A percentile compares a stretch with the other conserved stretches of the same genome.
phyloP scores from a whole-genome alignment of 2,888 invertebrate species.

The Drosophila recens region DNA sequence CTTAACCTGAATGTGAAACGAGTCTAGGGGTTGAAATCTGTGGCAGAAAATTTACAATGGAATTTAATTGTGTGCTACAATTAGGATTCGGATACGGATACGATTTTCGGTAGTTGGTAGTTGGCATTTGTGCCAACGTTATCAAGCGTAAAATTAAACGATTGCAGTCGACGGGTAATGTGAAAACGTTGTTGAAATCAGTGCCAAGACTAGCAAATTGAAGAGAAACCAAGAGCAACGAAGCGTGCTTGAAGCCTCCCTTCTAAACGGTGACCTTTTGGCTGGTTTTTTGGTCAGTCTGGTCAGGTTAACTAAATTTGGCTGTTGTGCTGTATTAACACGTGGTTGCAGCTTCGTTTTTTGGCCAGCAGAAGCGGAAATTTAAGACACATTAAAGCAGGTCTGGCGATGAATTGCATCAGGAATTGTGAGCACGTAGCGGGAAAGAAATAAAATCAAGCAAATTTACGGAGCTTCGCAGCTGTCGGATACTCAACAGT shows the following conservation, averaged over 20 bases:
- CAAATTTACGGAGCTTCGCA: conserved; percentile 59
- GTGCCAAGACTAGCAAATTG: conserved; percentile 23
- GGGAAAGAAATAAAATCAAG: conserved; percentile 59
- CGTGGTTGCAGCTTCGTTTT: conserved; percentile 37
- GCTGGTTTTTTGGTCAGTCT: conserved; percentile 14
- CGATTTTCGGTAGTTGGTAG: conserved; percentile 29
- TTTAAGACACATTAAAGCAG: conserved; percentile 45
- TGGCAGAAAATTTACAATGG: conserved; percentile 57
- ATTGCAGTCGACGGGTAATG: conserved; percentile 48
- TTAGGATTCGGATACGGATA: conserved; percentile 5
- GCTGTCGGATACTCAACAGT: conserved; percentile 28
- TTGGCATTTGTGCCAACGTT: conserved; percentile 43
- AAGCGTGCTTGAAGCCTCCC: conserved; percentile 38
- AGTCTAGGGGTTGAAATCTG: conserved; percentile 37
- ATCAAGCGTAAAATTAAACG: conserved; percentile 73
- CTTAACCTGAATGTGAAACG: conserved; percentile 37
- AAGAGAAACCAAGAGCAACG: conserved; percentile 2
- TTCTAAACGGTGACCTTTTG: conserved; percentile 33
- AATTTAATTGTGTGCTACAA: conserved; percentile 71
- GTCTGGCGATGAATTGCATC: conserved; percentile 42
- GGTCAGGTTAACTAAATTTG: conserved; percentile 35
- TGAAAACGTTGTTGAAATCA: conserved; percentile 49
- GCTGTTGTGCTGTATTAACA: conserved; percentile 41
- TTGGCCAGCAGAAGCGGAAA: conserved; percentile 9
- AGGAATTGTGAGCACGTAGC: conserved; percentile 68